Percentiles rank a stretch among this genome's conserved stretches.
These are phyloP conservation scores for Xyliphius kryptos DNA, from an alignment of 2,113 vertebrate species.

Conservation along the genomic window DNA sequence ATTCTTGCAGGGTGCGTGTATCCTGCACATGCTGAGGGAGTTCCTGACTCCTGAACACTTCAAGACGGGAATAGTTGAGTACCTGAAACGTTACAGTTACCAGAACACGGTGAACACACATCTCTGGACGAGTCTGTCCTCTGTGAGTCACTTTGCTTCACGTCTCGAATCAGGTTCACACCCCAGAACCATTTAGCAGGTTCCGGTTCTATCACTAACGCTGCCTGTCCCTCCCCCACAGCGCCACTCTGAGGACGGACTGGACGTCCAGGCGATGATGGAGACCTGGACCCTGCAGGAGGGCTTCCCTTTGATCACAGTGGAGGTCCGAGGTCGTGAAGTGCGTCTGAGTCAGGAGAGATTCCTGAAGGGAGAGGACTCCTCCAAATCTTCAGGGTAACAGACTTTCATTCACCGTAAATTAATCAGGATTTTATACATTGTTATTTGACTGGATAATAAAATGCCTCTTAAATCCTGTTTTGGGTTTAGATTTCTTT, in stretches of 20 bases:
- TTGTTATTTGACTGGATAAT: neutral
- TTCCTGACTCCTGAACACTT: slow-evolving; percentile 76
- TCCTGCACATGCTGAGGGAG: slow-evolving; percentile 84
- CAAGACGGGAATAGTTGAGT: slow-evolving; percentile 74
- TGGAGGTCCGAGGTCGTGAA: slow-evolving; percentile 70
- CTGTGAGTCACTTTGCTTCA: slow-evolving; percentile 71
- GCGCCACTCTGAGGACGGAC: slow-evolving; percentile 63
- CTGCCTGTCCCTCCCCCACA: slow-evolving; percentile 50
- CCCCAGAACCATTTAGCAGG: neutral
- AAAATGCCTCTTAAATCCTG: slow-evolving; percentile 10
- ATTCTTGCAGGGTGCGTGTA: slow-evolving; percentile 74
- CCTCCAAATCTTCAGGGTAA: slow-evolving; percentile 65
- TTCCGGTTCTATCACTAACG: neutral
- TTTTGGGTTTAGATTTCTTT: slow-evolving; percentile 56
- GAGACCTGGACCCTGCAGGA: slow-evolving; percentile 87
- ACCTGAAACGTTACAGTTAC: slow-evolving; percentile 79
- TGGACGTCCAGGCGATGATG: slow-evolving; percentile 78
- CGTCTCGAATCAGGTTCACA: neutral
- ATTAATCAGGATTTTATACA: too few species aligned
- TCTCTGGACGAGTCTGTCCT: slow-evolving; percentile 78
- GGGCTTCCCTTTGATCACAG: slow-evolving; percentile 80
- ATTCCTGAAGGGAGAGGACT: slow-evolving; percentile 62
- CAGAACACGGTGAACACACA: slow-evolving; percentile 79
- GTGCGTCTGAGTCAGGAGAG: slow-evolving; percentile 75
- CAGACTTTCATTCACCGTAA: neutral